Conservation (phyloP, 2,113 vertebrate species). For the Naja naja region DNA sequence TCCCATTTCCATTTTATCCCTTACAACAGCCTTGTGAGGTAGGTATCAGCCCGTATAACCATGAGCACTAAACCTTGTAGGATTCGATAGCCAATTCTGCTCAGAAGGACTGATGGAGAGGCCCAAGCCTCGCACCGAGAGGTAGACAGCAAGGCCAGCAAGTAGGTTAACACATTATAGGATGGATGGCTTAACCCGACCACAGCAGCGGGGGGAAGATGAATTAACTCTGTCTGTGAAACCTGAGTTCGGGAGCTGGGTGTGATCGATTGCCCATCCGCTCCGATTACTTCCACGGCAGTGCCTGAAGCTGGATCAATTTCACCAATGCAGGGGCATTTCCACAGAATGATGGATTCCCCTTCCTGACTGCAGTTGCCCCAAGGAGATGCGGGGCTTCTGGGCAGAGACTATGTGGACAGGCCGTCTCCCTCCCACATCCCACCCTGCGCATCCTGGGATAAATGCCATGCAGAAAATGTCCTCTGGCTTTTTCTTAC, state of each 20-base stretch:
- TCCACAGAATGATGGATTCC: conserved; percentile 56
- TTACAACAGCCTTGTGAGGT: neutral
- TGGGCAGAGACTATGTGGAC: accelerated
- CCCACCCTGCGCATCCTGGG: neutral
- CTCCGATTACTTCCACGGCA: conserved; percentile 65
- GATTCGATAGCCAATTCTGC: neutral
- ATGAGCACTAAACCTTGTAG: neutral
- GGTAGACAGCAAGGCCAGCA: neutral
- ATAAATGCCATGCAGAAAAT: neutral
- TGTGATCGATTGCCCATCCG: conserved; percentile 67
- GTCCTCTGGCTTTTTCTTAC: neutral
- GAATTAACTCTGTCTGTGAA: conserved; percentile 55
- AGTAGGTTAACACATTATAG: conserved; percentile 57
- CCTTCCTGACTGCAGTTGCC: neutral
- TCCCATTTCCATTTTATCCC: neutral
- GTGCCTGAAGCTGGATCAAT: conserved; percentile 63
- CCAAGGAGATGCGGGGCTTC: neutral
- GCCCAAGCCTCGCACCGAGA: accelerated
- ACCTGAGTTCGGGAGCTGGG: conserved; percentile 42
- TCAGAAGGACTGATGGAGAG: neutral
- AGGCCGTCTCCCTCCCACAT: neutral
- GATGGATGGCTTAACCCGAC: conserved; percentile 56
- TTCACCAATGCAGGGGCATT: conserved; percentile 56
- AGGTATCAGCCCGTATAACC: neutral
- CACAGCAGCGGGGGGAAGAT: conserved; percentile 51